A percentile compares a stretch with the other conserved stretches of the same genome.
Evolutionary conservation across 2,113 vertebrate genomes (phyloP).

Genomic region (Equus przewalskii): DNA sequence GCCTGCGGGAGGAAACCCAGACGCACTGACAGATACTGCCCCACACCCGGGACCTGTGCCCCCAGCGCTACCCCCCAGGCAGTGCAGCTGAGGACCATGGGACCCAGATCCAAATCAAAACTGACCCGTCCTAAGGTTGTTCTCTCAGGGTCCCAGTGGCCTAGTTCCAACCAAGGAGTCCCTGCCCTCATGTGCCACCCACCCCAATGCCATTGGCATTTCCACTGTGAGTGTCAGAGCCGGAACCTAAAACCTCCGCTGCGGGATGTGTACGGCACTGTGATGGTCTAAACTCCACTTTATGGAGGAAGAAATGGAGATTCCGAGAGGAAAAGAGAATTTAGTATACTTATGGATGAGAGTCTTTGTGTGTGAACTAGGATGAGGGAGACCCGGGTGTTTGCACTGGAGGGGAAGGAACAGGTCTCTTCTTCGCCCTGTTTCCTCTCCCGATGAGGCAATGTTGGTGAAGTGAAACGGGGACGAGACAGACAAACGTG

Average conservation of each 20-base stretch:
- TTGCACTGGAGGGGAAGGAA: not conserved
- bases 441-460: not conserved
- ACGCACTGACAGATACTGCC: not conserved
- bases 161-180: not conserved
- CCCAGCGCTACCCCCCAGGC: not conserved
- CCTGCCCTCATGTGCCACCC: not conserved
- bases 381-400: not conserved
- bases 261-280: not conserved
- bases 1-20: conserved; percentile 87
- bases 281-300: not conserved
- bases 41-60: not conserved
- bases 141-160: not conserved
- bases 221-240: not conserved
- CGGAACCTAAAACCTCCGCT: not conserved
- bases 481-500: not conserved
- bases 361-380: not conserved
- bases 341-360: not conserved
- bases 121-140: not conserved
- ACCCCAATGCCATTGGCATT: not conserved
- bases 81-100: not conserved
- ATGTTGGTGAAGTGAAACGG: rapidly evolving
- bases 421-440: not conserved
- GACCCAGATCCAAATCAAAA: not conserved
- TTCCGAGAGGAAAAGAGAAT: not conserved
- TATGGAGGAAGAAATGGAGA: not conserved